A percentile compares a stretch with the other conserved stretches of the same genome.
These are phyloP conservation scores for Vollenhovia emeryi DNA, from an alignment of 1,140 invertebrate species.

Conservation along the genomic window DNA sequence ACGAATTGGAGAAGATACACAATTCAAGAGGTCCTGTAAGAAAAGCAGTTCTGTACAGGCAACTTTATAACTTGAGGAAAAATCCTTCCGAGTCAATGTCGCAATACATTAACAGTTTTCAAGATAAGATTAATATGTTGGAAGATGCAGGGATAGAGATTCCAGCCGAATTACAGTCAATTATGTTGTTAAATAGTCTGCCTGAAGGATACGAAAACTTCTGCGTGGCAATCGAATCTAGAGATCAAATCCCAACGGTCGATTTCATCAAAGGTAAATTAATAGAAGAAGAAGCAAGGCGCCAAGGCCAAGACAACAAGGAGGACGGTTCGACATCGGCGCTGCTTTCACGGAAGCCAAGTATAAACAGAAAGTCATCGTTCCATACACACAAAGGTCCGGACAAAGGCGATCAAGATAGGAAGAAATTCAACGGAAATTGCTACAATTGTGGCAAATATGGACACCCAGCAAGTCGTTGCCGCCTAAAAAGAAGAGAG, in stretches of 20 bases:
- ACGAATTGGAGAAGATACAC: neutral
- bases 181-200: neutral
- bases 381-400: neutral
- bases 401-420: neutral
- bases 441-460: neutral
- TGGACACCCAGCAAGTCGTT: neutral
- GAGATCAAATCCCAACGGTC: neutral
- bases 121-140: neutral
- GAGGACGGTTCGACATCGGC: neutral
- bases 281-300: slow-evolving; percentile 13
- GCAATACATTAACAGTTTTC: neutral
- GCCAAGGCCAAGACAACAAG: neutral
- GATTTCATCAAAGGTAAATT: neutral
- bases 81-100: neutral
- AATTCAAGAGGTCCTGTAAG: slow-evolving; percentile 13
- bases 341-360: neutral
- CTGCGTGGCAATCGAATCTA: neutral
- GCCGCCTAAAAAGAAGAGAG: neutral
- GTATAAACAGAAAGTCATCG: neutral
- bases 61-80: neutral
- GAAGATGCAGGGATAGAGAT: neutral
- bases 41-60: neutral
- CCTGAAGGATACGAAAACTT: neutral
- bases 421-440: neutral
- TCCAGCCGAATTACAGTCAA: neutral